Evolutionary conservation across 2,113 vertebrate genomes (phyloP).

Genomic region (Gnathonemus longibarbis): DNA sequence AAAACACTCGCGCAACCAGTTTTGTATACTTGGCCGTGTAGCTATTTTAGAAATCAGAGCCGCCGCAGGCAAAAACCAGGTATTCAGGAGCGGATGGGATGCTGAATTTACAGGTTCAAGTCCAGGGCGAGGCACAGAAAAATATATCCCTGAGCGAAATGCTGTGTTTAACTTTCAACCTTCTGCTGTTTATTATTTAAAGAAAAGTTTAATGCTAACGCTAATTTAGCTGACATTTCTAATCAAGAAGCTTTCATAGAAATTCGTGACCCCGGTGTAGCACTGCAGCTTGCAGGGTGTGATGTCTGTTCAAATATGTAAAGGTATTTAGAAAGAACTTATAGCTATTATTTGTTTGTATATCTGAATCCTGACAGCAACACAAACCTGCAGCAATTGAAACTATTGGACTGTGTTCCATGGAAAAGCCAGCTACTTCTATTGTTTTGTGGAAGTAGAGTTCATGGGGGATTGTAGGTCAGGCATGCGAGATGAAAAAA

Average conservation of each 20-base stretch:
- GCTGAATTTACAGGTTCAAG: conserved; percentile 30
- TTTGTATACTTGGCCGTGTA: conserved; percentile 35
- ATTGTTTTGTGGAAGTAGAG: conserved; percentile 29
- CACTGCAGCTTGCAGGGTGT: neutral
- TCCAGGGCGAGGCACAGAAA: conserved; percentile 16
- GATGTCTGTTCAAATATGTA: neutral
- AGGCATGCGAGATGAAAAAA: conserved; percentile 33
- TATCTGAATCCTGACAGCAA: conserved; percentile 34
- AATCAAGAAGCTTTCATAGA: neutral
- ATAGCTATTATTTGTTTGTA: conserved; percentile 48
- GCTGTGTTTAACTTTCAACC: neutral
- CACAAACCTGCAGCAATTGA: conserved; percentile 50
- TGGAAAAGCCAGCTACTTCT: conserved; percentile 42
- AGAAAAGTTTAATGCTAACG: neutral
- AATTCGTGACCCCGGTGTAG: neutral
- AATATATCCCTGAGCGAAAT: conserved; percentile 34
- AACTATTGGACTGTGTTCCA: conserved; percentile 31
- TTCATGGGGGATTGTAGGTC: conserved; percentile 36
- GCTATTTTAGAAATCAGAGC: conserved; percentile 21
- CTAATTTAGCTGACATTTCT: neutral
- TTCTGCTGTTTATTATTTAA: conserved; percentile 27
- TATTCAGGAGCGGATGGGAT: conserved; percentile 23
- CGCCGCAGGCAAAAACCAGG: neutral
- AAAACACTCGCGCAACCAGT: conserved; percentile 39
- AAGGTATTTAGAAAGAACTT: conserved; percentile 48